A percentile compares a stretch with the other conserved stretches of the same genome.
Evolutionary conservation across 2,113 vertebrate species (phyloP).

Genomic region (Bucco capensis): DNA sequence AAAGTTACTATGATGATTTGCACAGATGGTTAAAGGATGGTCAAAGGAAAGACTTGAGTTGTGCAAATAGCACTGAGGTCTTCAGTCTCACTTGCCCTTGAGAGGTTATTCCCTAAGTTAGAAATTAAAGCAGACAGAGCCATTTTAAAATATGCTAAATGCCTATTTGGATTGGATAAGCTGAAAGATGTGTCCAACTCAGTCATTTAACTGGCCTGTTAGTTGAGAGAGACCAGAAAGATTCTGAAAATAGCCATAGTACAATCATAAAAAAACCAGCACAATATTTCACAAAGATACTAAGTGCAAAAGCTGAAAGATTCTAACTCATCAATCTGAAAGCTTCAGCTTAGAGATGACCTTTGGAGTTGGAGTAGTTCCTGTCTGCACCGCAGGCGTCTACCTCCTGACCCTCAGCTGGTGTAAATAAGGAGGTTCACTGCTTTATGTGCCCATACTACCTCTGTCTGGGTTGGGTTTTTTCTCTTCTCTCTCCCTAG

Average conservation of each 20-base stretch:
- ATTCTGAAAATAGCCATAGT: background rate
- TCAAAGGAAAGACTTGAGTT: background rate
- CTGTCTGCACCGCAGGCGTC: background rate
- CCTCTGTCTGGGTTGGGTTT: too few relatives aligned
- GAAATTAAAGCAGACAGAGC: background rate
- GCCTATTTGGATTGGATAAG: background rate
- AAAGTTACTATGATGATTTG: too few relatives aligned
- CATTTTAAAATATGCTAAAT: background rate
- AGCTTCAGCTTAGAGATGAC: background rate
- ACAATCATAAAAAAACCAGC: slow-evolving; percentile 24
- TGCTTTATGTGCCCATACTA: too few relatives aligned
- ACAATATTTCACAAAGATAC: background rate
- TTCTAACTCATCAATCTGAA: background rate
- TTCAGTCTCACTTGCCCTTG: background rate
- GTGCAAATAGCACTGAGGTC: background rate
- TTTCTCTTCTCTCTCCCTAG: background rate
- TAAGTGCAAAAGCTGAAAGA: slow-evolving; percentile 1
- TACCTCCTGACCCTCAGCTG: background rate
- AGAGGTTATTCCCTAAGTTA: background rate
- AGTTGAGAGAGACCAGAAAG: background rate
- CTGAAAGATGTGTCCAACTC: background rate
- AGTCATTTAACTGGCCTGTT: background rate
- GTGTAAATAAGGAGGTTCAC: background rate
- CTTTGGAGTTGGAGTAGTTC: background rate
- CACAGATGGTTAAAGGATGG: too few relatives aligned